Percentiles rank a stretch among this genome's conserved stretches.
Evolutionary conservation across 2,888 invertebrate genomes (phyloP).

Genomic region (Monopis laevigella): DNA sequence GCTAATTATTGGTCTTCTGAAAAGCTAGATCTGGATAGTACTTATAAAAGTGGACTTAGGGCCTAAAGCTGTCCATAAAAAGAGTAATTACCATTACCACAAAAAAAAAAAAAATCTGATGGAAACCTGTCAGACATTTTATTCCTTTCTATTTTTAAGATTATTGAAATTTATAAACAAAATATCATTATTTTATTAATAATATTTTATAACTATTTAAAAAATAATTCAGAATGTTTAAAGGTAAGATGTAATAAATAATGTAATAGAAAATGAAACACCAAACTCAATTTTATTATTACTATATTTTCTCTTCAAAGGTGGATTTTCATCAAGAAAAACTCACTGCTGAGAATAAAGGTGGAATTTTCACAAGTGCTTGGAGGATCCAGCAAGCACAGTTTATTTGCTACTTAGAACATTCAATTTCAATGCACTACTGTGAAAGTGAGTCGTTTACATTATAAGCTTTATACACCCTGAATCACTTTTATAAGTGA

Average conservation of each 20-base stretch:
- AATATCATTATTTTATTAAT: no score
- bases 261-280: constrained; percentile 23
- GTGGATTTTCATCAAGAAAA: constrained; percentile 36
- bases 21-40: no score
- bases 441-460: constrained; percentile 1
- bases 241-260: no score
- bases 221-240: not conserved
- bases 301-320: constrained; percentile 47
- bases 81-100: no score
- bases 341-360: not conserved
- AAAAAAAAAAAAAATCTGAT: no score
- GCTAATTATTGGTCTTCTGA: no score
- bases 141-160: no score
- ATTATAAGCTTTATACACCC: constrained; percentile 24
- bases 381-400: constrained; percentile 13
- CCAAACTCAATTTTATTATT: constrained; percentile 31
- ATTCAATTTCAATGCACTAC: constrained; percentile 18
- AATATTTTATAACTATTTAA: no score
- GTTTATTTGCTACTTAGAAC: constrained; percentile 24
- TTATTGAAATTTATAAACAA: no score
- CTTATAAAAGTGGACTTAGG: no score
- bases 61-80: no score
- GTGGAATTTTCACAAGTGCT: not conserved
- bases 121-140: no score
- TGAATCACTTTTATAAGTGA: constrained; percentile 31